Evolutionary conservation across 2,113 vertebrate genomes (phyloP).

Genomic region (Paratilapia polleni): DNA sequence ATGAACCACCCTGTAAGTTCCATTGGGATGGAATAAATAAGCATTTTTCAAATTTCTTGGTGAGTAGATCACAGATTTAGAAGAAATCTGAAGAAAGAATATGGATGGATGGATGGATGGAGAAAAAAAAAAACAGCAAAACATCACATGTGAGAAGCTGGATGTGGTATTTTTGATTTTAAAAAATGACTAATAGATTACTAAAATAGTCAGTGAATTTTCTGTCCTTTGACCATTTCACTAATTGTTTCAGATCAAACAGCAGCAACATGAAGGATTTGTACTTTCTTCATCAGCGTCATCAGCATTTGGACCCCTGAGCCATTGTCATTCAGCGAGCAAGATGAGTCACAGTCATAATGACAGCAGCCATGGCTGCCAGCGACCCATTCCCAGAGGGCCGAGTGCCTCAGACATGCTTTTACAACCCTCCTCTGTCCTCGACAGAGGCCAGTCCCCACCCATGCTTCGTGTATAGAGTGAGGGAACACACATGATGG

Average conservation of each 20-base stretch:
- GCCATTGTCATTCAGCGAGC: slow-evolving; percentile 9
- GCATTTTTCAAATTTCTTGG: too few relatives aligned
- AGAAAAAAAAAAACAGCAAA: too few relatives aligned
- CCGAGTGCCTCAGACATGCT: slow-evolving; percentile 4
- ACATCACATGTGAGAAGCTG: not conserved
- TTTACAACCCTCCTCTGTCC: slow-evolving; percentile 28
- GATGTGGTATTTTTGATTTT: not conserved
- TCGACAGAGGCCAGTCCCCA: slow-evolving; percentile 13
- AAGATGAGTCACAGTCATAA: slow-evolving; percentile 53
- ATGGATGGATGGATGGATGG: too few relatives aligned
- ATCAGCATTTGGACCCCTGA: not conserved
- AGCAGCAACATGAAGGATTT: not conserved
- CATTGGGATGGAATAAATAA: not conserved
- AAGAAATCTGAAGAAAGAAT: too few relatives aligned
- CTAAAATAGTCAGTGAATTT: not conserved
- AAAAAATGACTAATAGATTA: not conserved
- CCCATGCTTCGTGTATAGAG: not conserved
- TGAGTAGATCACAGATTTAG: too few relatives aligned
- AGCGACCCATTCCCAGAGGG: slow-evolving; percentile 22
- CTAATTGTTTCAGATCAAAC: not conserved
- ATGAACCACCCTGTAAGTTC: not conserved
- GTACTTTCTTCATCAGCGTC: slow-evolving; percentile 1
- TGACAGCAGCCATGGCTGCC: slow-evolving; percentile 23
- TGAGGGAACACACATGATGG: not conserved
- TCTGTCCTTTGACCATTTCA: not conserved